A percentile compares a stretch with the other conserved stretches of the same genome.
Conservation (phyloP, 2,113 vertebrate species). For the Nothobranchius furzeri region DNA sequence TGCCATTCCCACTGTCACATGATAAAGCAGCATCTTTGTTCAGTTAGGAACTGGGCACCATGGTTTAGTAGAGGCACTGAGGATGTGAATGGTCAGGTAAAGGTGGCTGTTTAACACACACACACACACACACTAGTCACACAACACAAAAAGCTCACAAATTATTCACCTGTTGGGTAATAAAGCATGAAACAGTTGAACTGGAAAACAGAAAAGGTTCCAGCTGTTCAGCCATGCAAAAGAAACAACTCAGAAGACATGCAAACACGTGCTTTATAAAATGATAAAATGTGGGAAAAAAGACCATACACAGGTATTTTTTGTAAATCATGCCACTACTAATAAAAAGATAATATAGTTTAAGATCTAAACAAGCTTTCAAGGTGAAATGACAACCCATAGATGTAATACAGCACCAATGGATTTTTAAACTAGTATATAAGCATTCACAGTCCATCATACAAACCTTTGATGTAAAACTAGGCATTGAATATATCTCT, state of each 20-base stretch:
- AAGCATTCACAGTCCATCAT: too few species aligned
- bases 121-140: conserved; percentile 8
- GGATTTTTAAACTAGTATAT: too few species aligned
- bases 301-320: not conserved
- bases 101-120: conserved; percentile 57
- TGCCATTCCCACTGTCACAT: conserved; percentile 80
- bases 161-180: conserved; percentile 7
- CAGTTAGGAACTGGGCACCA: conserved; percentile 63
- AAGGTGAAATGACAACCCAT: too few species aligned
- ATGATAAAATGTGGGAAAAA: conserved; percentile 11
- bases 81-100: conserved; percentile 60
- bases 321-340: conserved; percentile 24
- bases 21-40: conserved; percentile 75
- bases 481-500: conserved; percentile 12
- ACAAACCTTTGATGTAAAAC: conserved; percentile 27
- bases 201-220: conserved; percentile 11
- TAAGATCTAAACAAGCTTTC: conserved; percentile 7
- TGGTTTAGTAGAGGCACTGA: conserved; percentile 72
- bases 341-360: not conserved
- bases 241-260: conserved; percentile 1
- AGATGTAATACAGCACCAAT: too few species aligned
- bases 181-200: not conserved
- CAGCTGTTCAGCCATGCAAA: conserved; percentile 36
- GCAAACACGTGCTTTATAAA: conserved; percentile 27
- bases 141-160: not conserved